phyloP scores from a whole-genome alignment of 2,797 vertebrate species.

The Sebastolobus alascanus region DNA sequence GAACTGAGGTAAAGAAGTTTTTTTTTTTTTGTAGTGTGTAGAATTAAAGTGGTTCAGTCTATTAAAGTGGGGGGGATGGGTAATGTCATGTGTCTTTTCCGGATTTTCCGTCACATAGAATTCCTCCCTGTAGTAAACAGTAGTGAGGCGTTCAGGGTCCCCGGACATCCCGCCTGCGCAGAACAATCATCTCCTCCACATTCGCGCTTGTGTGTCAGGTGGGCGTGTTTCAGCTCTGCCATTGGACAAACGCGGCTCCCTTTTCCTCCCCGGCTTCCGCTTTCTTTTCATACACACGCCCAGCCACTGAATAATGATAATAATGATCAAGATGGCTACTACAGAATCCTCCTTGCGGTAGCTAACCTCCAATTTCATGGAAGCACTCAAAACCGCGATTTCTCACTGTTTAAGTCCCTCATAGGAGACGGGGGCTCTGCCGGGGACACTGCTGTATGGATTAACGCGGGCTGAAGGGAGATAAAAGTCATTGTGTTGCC shows the following conservation, averaged over 20 bases:
- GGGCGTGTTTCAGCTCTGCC: conserved; percentile 70
- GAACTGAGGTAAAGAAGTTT: too few relatives aligned
- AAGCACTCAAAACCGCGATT: conserved; percentile 67
- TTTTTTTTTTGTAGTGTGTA: too few relatives aligned
- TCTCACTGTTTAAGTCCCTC: conserved; percentile 65
- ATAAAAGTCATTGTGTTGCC: conserved; percentile 70
- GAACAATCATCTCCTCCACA: conserved; percentile 63
- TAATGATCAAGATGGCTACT: conserved; percentile 88
- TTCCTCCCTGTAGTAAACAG: conserved; percentile 1
- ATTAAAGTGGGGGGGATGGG: too few relatives aligned
- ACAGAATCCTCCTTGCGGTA: conserved; percentile 75
- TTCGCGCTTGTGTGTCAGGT: conserved; percentile 75
- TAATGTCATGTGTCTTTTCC: background rate
- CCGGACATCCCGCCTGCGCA: conserved; percentile 62
- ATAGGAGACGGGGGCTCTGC: conserved; percentile 58
- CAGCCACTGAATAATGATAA: conserved; percentile 86
- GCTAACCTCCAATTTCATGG: conserved; percentile 72
- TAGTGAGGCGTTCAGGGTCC: background rate
- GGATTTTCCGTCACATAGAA: background rate
- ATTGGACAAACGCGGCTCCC: conserved; percentile 71
- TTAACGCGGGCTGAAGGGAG: conserved; percentile 53
- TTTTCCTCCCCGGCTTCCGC: conserved; percentile 74
- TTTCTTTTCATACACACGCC: conserved; percentile 78
- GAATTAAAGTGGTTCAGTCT: too few relatives aligned
- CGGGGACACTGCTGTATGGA: conserved; percentile 63